phyloP scores from a whole-genome alignment of 1,140 invertebrate genomes.

The Ceratosolen solmsi region DNA sequence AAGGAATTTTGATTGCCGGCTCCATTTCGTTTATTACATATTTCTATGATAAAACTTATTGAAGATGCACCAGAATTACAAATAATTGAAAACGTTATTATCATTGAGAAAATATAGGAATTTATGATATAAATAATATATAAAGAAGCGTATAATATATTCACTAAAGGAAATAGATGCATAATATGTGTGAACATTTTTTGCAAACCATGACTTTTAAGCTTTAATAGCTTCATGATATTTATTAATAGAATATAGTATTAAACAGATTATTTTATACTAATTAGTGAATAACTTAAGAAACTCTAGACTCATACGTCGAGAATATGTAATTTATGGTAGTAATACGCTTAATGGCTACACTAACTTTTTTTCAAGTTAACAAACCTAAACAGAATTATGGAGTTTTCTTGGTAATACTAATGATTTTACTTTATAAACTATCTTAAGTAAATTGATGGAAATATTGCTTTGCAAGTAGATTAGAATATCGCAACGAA shows the following conservation, averaged over 20 bases:
- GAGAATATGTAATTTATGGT: background rate
- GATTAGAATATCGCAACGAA: no score
- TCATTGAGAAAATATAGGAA: background rate
- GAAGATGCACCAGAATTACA: background rate
- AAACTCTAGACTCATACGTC: background rate
- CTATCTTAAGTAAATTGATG: no score
- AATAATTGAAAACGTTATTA: background rate
- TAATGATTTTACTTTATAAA: no score
- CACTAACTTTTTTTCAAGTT: background rate
- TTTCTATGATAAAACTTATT: background rate
- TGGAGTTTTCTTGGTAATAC: no score
- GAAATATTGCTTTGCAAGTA: no score
- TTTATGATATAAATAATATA: background rate
- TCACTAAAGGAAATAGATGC: background rate
- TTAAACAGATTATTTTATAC: background rate
- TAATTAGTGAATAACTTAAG: background rate
- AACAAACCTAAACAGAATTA: background rate
- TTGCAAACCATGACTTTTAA: background rate
- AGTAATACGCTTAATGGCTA: no score
- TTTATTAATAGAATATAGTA: background rate
- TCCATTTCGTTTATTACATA: background rate
- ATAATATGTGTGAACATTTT: background rate
- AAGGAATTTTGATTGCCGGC: background rate
- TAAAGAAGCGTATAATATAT: background rate
- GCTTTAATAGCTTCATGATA: background rate